Evolutionary conservation across 1,140 invertebrate genomes (phyloP), one percentile per base, ranked within the genome.

Genomic region (Kradibia gibbosae): DNA sequence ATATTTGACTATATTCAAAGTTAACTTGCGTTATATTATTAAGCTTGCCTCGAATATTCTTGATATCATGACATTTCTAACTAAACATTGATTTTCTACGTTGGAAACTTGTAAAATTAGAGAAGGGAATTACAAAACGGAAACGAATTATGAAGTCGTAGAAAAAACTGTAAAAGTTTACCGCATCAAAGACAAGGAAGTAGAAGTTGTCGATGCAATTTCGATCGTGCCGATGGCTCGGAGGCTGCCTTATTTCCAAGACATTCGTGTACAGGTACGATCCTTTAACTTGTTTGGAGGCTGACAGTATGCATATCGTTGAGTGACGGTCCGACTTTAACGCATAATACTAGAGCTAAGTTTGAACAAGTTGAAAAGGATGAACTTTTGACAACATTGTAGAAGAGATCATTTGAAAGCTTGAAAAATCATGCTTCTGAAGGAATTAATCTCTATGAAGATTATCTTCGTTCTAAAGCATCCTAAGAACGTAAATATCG

Each of bases 201-300:
- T 15, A 31, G 5, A 45, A 80, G 78, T 73, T 74, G 28, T 45
- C 71, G 15, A 74, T 50, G 71, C 42, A 80, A 80, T 80, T 80
- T 70, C 78, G 78, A n/a, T 20, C 71, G 78, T 80, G 78, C 71
- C 71, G 78, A 80, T 80, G 73, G 78, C 71, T 74, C 71, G 78
- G 22, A 42, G 45, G 28, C 28, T 20, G 36, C n/a, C 31, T 55
- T 74, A 80, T 80, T 80, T 80, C 74, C n/a, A 42, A 45, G 70
- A 55, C 20, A 39, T 39, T 34, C 55, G 15, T 4, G 31, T 11
- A 42, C 25, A 3, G 20, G n/a, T 4, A 34, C 72, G 39, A 74
- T 74, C 53, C 15, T 55, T 25, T 20, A 45, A 82, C 7, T 3
- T 25, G 70, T 2, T 22, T 67, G 3, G 22, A 34, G 22, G 39